phyloP scores from a whole-genome alignment of 2,888 invertebrate species.

The Nomada fabriciana region DNA sequence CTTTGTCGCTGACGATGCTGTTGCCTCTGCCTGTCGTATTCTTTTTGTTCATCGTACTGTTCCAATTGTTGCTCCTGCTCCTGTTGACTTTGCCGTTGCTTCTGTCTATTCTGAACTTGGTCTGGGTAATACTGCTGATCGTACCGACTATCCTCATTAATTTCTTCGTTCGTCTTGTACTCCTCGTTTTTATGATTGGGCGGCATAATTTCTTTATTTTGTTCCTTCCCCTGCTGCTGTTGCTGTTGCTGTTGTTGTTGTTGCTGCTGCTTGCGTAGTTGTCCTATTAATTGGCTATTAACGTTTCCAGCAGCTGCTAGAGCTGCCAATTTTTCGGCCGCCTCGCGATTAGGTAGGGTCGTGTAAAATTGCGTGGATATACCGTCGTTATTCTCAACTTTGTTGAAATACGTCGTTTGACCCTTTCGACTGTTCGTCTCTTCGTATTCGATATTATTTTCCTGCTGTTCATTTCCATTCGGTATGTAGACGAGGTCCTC shows the following conservation, averaged over 20 bases:
- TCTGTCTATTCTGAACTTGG: conserved; percentile 40
- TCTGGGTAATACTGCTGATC: conserved; percentile 76
- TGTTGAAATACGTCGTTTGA: conserved; percentile 85
- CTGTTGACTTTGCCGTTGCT: conserved; percentile 72
- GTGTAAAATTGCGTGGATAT: conserved; percentile 85
- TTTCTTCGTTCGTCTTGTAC: conserved; percentile 71
- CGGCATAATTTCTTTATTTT: conserved; percentile 74
- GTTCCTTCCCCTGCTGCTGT: conserved; percentile 52
- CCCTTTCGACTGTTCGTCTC: conserved; percentile 64
- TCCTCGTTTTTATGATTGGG: conserved; percentile 77
- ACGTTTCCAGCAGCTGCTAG: conserved; percentile 86
- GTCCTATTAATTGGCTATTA: conserved; percentile 81
- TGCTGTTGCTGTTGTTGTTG: conserved; percentile 37
- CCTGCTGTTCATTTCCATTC: conserved; percentile 71
- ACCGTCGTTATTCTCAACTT: conserved; percentile 83
- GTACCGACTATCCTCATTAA: conserved; percentile 75
- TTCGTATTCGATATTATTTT: conserved; percentile 80
- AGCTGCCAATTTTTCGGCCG: conserved; percentile 87
- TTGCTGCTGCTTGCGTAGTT: conserved; percentile 72
- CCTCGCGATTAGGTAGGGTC: conserved; percentile 87
- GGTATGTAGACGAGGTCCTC: conserved; percentile 61
- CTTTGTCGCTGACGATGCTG: conserved; percentile 59
- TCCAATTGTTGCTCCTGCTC: conserved; percentile 58
- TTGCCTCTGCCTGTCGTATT: conserved; percentile 51
- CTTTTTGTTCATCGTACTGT: conserved; percentile 76